Base-by-base conservation (phyloP, 2,113 vertebrate genomes). In the Upupa epops region DNA sequence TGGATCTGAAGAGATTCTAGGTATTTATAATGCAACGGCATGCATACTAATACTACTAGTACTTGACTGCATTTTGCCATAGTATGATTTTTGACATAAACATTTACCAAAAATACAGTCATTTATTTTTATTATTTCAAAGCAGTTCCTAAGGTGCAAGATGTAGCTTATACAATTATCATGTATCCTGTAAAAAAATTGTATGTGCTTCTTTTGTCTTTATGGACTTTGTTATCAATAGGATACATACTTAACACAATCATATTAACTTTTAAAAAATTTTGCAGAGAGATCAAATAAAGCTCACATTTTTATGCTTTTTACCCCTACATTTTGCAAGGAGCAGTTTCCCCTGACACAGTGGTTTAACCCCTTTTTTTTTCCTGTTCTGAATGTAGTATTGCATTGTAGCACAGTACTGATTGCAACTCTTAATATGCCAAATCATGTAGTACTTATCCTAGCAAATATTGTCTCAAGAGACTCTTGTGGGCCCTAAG, bases 131-230 rank as follows among this genome's bases (percentile, higher is more conserved):
- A 83, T 58, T 91, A 13, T 58, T 92, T 90, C 74, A 90, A 84
- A 95, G 64, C 31, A 51, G 11, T 59, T 85, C 45, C 54, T 89
- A 91, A 91, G 55, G 76, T 93, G 86, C 55, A 83, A 91, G 82
- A 13, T 73, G 37, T 81, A 72, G 52, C 11, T 85, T 84, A 51
- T 2, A 8, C 13, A 81, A 80, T 90, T 90, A 86, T 85, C 37
- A 72, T 82, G 12, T 63, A 32, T 90, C 49, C 7, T 34, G 82
- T 83, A 86, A 93, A 95, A 96, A 90, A 64, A n/a, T n/a, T 34
- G 5, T 31, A 60, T 96, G 97, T 96, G 96, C 96, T 97, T 97
- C 46, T 95, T 92, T 64, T 46, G 64, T 66, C 32, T 89, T 36
- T n/a, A 82, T 56, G 63, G 28, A 68, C 73, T 88, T 93, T 71